A percentile compares a stretch with the other conserved stretches of the same genome.
These are phyloP conservation scores for Augochlora pura DNA, from an alignment of 1,140 invertebrate species.

Conservation along the genomic window DNA sequence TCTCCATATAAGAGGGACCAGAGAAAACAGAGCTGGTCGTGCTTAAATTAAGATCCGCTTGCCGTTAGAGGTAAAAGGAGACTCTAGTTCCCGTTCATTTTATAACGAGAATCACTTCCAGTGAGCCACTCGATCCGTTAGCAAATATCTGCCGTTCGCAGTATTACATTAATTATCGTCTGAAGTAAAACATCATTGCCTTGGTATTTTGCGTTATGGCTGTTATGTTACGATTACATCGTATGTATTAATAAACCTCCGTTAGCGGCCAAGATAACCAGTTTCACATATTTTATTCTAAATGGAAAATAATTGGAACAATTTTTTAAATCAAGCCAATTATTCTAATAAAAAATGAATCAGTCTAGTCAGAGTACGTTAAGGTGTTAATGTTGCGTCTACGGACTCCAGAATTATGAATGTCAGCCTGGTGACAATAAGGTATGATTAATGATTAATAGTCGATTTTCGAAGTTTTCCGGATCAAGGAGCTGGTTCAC, in stretches of 20 bases:
- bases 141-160: conserved; percentile 7
- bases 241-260: too few species aligned
- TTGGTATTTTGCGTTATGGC: background rate
- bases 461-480: background rate
- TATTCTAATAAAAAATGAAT: too few species aligned
- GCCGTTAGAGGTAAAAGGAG: conserved; percentile 46
- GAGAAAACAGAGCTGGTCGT: conserved; percentile 41
- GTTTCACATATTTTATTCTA: too few species aligned
- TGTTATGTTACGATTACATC: too few species aligned
- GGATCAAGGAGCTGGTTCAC: background rate
- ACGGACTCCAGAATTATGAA: too few species aligned
- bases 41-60: conserved; percentile 38
- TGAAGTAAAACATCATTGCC: background rate
- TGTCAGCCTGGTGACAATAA: too few species aligned
- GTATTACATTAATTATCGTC: background rate
- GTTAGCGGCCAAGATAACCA: too few species aligned
- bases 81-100: conserved; percentile 49
- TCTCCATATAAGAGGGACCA: conserved; percentile 53
- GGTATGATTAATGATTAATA: too few species aligned
- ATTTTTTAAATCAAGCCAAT: too few species aligned
- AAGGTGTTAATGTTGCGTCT: too few species aligned
- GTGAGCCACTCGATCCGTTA: conserved; percentile 20
- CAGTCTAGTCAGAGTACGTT: too few species aligned
- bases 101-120: conserved; percentile 36
- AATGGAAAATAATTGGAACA: too few species aligned